phyloP scores from a whole-genome alignment of 1,140 invertebrate genomes.

The Diuraphis noxia region DNA sequence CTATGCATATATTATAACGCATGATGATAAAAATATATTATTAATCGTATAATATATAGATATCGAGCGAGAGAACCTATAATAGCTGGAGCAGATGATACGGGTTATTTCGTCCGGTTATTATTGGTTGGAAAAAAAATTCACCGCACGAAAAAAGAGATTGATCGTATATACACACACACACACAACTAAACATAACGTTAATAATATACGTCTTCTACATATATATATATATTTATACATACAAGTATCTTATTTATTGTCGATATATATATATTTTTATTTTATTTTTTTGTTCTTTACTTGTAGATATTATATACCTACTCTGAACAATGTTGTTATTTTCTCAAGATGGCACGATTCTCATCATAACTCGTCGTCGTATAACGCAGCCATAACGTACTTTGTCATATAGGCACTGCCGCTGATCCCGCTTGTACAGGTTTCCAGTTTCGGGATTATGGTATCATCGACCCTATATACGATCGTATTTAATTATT shows the following conservation, averaged over 20 bases:
- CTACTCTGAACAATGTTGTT: not conserved
- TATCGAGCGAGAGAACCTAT: not conserved
- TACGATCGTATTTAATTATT: conserved; percentile 21
- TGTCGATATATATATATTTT: conserved; percentile 5
- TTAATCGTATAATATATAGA: not conserved
- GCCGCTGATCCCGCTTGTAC: conserved; percentile 19
- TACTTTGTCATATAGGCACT: not conserved
- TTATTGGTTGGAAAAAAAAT: not conserved
- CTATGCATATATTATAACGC: not conserved
- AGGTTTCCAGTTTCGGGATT: conserved; percentile 52
- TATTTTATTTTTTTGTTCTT: conserved; percentile 28
- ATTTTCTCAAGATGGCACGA: conserved; percentile 46
- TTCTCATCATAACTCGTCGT: conserved; percentile 51
- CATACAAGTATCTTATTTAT: not conserved
- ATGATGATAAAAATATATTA: not conserved
- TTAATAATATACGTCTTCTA: not conserved
- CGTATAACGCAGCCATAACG: not conserved
- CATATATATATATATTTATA: not conserved
- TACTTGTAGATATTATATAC: not conserved
- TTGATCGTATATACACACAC: not conserved
- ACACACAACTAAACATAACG: not conserved
- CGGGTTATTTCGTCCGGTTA: conserved; percentile 15
- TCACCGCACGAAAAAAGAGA: not conserved
- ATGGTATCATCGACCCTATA: conserved; percentile 39
- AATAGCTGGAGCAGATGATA: not conserved